Evolutionary conservation across 37 sponge, comb jelly and placozoan genomes (phyloP).

Genomic region (Halichondria panicea): DNA sequence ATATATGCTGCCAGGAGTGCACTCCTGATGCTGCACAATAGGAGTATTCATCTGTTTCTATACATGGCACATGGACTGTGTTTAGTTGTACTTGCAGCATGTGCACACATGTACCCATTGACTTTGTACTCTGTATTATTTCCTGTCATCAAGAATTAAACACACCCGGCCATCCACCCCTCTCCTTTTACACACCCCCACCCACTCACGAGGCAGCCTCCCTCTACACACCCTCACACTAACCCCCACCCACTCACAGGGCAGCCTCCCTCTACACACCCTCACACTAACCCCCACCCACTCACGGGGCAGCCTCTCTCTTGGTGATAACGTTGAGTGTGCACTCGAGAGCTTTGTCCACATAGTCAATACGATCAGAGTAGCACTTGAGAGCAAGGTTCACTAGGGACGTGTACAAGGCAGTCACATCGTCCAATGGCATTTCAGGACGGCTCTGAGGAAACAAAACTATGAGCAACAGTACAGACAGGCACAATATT

Average conservation of each 20-base stretch:
- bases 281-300: neutral
- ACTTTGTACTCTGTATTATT: too few species aligned
- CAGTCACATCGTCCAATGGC: constrained; percentile 83
- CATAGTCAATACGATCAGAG: constrained; percentile 84
- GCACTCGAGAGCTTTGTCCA: constrained; percentile 84
- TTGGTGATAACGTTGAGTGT: constrained; percentile 60
- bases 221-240: neutral
- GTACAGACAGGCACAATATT: too few species aligned
- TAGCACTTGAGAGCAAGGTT: constrained; percentile 97
- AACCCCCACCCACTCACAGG: neutral
- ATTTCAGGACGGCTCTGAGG: constrained; percentile 78
- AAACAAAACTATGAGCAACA: too few species aligned
- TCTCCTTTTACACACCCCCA: neutral
- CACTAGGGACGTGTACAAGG: constrained; percentile 84
- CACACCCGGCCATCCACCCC: too few species aligned
- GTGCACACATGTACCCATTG: too few species aligned
- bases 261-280: neutral
- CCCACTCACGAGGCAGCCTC: neutral
- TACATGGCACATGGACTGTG: too few species aligned
- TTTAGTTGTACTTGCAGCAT: too few species aligned
- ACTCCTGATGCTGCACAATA: too few species aligned
- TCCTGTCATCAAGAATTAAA: too few species aligned
- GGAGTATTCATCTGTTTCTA: too few species aligned
- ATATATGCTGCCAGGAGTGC: too few species aligned
- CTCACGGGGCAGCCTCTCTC: constrained; percentile 52